phyloP scores from a whole-genome alignment of 2,797 vertebrate species.

The Pempheris klunzingeri region DNA sequence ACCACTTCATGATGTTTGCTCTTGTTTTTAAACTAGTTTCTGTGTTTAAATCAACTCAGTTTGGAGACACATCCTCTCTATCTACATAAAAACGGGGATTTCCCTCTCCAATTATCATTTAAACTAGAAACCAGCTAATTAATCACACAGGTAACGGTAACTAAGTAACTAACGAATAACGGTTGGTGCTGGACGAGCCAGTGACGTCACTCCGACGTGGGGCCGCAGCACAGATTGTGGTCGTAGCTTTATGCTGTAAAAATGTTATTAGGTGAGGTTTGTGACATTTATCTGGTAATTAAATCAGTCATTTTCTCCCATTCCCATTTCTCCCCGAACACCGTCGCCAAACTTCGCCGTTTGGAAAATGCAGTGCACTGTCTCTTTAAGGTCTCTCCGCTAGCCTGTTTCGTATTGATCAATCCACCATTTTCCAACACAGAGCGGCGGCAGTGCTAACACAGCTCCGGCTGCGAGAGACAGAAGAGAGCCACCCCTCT shows the following conservation, averaged over 20 bases:
- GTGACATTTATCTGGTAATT: neutral
- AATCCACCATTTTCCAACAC: conserved; percentile 91
- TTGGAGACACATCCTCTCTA: no score
- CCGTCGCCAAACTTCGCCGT: conserved; percentile 21
- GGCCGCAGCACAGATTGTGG: neutral
- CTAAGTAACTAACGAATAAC: neutral
- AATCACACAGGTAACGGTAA: neutral
- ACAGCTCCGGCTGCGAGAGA: conserved; percentile 77
- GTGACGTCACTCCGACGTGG: conserved; percentile 31
- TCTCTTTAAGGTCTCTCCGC: conserved; percentile 87
- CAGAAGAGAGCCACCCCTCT: conserved; percentile 79
- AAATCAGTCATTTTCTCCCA: neutral
- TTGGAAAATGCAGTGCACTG: conserved; percentile 72
- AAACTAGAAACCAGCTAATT: neutral
- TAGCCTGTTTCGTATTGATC: conserved; percentile 89
- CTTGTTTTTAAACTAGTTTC: neutral
- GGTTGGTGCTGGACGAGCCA: neutral
- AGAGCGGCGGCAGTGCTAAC: conserved; percentile 84
- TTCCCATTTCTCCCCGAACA: neutral
- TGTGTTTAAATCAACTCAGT: no score
- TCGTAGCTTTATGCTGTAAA: neutral
- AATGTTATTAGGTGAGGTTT: neutral
- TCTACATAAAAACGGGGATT: neutral
- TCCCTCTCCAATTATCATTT: fast-evolving
- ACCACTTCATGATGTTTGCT: neutral